Base-by-base conservation (phyloP, 1,140 invertebrate genomes). In the Papilio polytes region DNA sequence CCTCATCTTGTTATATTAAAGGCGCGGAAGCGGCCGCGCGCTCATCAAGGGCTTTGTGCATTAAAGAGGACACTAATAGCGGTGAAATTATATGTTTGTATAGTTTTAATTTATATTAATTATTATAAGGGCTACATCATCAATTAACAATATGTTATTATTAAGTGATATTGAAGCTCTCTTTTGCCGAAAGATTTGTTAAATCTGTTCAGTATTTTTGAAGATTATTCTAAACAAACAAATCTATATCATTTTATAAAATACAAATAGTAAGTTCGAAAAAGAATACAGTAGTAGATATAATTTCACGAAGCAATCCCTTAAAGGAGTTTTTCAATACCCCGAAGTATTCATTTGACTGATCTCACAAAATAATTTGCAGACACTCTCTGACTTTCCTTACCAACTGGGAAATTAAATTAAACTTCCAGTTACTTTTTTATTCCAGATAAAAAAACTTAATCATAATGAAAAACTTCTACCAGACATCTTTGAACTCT, bases 1-100 rank as follows among this genome's bases (percentile, higher is more conserved):
- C 86, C 88, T 87, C 86, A 90, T 89, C 86, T 87, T 66, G 85
- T 86, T 84, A 88, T 89, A 92, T 92, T 90, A 89, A 90, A 88
- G 82, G 79, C 84, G 84, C 84, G 83, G 81, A 83, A 85, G 80
- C 80, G 70, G 72, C 77, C 80, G 80, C 85, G 85, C 84, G 85
- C 80, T 83, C 79, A 53, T 78, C 80, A 81, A 83, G 80, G 80
- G 46, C 36, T 81, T 63, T 81, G 73, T 78, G 76, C 53, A 59
- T 56, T 78, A 36, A 72, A 80, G 80, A 66, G 46, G 59, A 13
- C 76, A 80, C 18, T 46, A 76, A 81, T 77, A 59, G 76, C 53
- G 73, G 80, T 22, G 53, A 78, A 80, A 81, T 81, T 83, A 76
- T 81, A 79, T 31, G 13, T 56, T 78, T n/a, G 22, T 59, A 59